phyloP scores from a whole-genome alignment of 2,797 vertebrate species.

The Antennarius maculatus region DNA sequence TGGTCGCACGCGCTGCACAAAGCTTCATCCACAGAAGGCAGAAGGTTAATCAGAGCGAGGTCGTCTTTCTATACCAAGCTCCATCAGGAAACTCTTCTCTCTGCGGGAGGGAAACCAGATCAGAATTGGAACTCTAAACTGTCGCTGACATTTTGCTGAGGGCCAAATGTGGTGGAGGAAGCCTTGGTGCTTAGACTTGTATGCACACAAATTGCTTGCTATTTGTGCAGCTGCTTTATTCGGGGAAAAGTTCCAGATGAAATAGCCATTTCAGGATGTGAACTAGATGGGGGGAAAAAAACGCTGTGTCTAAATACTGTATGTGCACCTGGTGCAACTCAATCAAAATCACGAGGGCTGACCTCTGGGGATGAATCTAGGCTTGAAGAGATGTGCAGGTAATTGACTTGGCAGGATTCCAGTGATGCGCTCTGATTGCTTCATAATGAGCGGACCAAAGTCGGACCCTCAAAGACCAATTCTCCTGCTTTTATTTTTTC shows the following conservation, averaged over 20 bases:
- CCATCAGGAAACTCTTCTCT: conserved; percentile 44
- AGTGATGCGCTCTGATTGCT: conserved; percentile 23
- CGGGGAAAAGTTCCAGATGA: conserved; percentile 62
- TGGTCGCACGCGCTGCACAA: conserved; percentile 43
- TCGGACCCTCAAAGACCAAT: not conserved
- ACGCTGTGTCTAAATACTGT: conserved; percentile 54
- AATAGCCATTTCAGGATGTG: conserved; percentile 62
- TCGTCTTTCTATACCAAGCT: conserved; percentile 43
- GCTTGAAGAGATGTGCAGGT: conserved; percentile 20
- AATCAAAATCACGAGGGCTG: conserved; percentile 43
- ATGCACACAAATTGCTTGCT: conserved; percentile 73
- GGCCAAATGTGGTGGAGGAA: conserved; percentile 58
- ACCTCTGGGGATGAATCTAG: conserved; percentile 37
- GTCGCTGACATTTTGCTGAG: conserved; percentile 56
- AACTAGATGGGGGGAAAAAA: conserved; percentile 59
- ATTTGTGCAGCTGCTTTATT: conserved; percentile 77
- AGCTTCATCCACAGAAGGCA: conserved; percentile 42
- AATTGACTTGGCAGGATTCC: conserved; percentile 44
- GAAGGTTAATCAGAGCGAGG: conserved; percentile 62
- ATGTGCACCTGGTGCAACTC: conserved; percentile 66
- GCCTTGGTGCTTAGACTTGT: conserved; percentile 51
- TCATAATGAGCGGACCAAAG: conserved; percentile 28
- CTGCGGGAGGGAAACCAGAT: conserved; percentile 49
- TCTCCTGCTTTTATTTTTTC: not conserved
- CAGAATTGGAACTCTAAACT: conserved; percentile 51